Base-by-base conservation (phyloP, 2,888 invertebrate genomes). In the Theristus sp. region DNA sequence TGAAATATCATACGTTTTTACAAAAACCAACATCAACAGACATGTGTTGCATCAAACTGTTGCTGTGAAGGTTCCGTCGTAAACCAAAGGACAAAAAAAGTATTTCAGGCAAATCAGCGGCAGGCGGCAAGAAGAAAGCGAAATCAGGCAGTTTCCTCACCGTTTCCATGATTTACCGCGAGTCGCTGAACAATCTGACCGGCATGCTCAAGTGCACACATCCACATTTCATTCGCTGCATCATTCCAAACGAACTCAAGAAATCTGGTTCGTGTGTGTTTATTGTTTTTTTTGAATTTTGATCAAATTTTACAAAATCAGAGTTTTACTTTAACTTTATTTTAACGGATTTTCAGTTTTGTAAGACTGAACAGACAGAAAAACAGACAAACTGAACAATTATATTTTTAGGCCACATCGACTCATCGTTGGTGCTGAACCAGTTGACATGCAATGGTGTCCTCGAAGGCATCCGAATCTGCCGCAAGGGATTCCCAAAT, bases 361-460 rank as follows among this genome's bases (percentile, higher is more conserved):
- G n/a, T n/a, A n/a, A n/a, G n/a, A n/a, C n/a, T n/a, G n/a, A n/a
- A n/a, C n/a, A n/a, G n/a, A n/a, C n/a, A n/a, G n/a, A n/a, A n/a
- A n/a, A n/a, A n/a, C n/a, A n/a, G n/a, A n/a, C n/a, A n/a, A n/a
- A n/a, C n/a, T n/a, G n/a, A n/a, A 6, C 38, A 38, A 38, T 38
- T 38, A 38, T 17, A 38, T 38, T 38, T 38, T 38, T 38, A 83
- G 90, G 93, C 81, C 81, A 91, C 70, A 90, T 96, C 76, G 94
- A 96, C 80, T 89, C 94, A 69, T 87, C 87, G 76, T 83, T 96
- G 81, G 94, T 96, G 66, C 88, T 96, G 88, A 91, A 96, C 81
- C 94, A 98, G 83, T 84, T 98, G 77, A 94, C 94, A 72, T 98
- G 98, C 86, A 98, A 98, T 85, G 98, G 98, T 89, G 98, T 98